These are phyloP conservation scores for Pegoplata infirma DNA, from an alignment of 2,888 invertebrate species.

Conservation along the genomic window DNA sequence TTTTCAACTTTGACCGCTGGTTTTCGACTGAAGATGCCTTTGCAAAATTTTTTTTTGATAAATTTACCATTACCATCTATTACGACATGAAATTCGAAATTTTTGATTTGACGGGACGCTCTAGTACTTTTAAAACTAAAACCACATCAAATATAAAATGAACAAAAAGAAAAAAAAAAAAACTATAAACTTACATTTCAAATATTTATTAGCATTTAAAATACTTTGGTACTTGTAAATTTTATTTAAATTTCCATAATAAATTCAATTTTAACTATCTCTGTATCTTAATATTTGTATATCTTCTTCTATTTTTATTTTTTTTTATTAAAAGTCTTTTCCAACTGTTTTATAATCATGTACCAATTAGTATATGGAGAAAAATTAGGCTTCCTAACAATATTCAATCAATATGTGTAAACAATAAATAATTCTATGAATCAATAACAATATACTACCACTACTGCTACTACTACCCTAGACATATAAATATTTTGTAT, in stretches of 20 bases:
- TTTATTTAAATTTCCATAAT: not conserved
- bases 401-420: slow-evolving; percentile 48
- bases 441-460: slow-evolving; percentile 35
- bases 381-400: slow-evolving; percentile 46
- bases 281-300: not conserved
- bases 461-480: too few species aligned
- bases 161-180: too few species aligned
- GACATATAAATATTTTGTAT: not conserved
- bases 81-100: too few species aligned
- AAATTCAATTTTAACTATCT: not conserved
- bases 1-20: too few species aligned
- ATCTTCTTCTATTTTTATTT: too few species aligned
- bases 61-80: too few species aligned
- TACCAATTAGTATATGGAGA: slow-evolving; percentile 30
- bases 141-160: not conserved
- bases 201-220: not conserved
- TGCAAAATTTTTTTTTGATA: too few species aligned
- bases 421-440: slow-evolving; percentile 46
- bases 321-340: not conserved
- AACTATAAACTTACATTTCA: too few species aligned
- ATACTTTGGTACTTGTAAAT: not conserved
- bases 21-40: too few species aligned
- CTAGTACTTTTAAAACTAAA: too few species aligned
- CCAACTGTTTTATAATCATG: slow-evolving; percentile 29
- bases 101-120: too few species aligned